A percentile compares a stretch with the other conserved stretches of the same genome.
Evolutionary conservation across 2,797 vertebrate species (phyloP).

Genomic region (Labeo calbasu): DNA sequence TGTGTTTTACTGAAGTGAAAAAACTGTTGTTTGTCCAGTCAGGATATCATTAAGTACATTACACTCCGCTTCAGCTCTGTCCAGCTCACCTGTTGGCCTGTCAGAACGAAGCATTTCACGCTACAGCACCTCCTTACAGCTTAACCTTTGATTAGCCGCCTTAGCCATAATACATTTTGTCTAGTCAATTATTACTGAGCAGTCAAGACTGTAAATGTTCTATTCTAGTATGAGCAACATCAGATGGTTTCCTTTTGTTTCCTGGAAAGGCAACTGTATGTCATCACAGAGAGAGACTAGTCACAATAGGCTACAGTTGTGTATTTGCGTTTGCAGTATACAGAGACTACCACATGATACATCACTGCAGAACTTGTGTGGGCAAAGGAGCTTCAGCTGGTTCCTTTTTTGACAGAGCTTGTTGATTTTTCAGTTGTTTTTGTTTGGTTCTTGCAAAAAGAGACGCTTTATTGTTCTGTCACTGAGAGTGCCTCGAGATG

Average conservation of each 20-base stretch:
- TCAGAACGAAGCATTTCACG: conserved; percentile 45
- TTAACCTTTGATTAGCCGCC: conserved; percentile 40
- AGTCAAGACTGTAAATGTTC: conserved; percentile 31
- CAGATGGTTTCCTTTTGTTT: conserved; percentile 35
- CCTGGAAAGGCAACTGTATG: conserved; percentile 33
- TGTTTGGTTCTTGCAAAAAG: conserved; percentile 11
- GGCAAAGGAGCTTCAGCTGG: conserved; percentile 5
- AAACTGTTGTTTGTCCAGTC: conserved; percentile 2
- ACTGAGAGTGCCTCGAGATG: conserved; percentile 14
- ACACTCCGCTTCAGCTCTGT: conserved; percentile 21
- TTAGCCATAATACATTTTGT: conserved; percentile 43
- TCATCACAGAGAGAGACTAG: conserved; percentile 25
- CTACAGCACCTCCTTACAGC: conserved; percentile 40
- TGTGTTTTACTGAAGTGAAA: conserved; percentile 2
- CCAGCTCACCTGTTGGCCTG: conserved; percentile 51
- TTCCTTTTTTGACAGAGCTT: conserved; percentile 1
- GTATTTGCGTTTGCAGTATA: conserved; percentile 36
- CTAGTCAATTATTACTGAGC: conserved; percentile 56
- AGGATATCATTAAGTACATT: conserved; percentile 47
- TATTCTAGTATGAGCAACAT: conserved; percentile 13
- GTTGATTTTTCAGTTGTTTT: conserved; percentile 39
- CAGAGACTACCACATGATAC: conserved; percentile 38
- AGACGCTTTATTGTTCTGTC: conserved; percentile 30
- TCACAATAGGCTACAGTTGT: conserved; percentile 24
- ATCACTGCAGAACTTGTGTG: conserved; percentile 29